Conservation (phyloP, 2,888 invertebrate species). For the Trachelus stipa region DNA sequence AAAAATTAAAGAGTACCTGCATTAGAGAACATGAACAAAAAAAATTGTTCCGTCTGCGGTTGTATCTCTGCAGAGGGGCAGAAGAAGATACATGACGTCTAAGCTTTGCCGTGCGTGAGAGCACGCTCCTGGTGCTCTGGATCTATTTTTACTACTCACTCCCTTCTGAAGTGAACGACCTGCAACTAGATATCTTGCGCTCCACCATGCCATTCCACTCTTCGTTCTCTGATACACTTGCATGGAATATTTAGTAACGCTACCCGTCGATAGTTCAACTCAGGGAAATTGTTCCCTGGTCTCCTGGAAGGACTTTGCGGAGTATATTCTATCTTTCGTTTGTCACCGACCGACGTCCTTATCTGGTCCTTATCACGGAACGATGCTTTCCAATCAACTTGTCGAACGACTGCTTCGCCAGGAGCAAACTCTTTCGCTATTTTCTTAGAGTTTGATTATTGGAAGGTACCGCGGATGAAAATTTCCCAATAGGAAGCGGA, state of each 20-base stretch:
- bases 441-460: too few relatives aligned
- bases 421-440: too few relatives aligned
- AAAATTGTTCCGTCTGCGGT: background rate
- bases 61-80: background rate
- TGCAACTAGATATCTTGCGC: slow-evolving; percentile 62
- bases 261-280: background rate
- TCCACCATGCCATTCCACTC: slow-evolving; percentile 5
- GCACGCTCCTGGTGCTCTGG: slow-evolving; percentile 55
- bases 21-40: background rate
- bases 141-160: slow-evolving; percentile 64
- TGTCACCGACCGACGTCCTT: background rate
- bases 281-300: background rate
- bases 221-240: background rate
- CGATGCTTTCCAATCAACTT: background rate
- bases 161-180: slow-evolving; percentile 65
- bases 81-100: background rate
- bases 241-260: background rate
- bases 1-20: background rate
- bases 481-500: background rate
- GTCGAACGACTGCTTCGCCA: too few relatives aligned
- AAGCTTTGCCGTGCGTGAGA: slow-evolving; percentile 43
- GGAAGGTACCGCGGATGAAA: too few relatives aligned
- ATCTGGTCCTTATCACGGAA: background rate
- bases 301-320: background rate
- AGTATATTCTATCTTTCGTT: background rate